Percentiles rank a stretch among this genome's conserved stretches.
Evolutionary conservation across 2,113 vertebrate species (phyloP).

Genomic region (Apodemus speciosus): DNA sequence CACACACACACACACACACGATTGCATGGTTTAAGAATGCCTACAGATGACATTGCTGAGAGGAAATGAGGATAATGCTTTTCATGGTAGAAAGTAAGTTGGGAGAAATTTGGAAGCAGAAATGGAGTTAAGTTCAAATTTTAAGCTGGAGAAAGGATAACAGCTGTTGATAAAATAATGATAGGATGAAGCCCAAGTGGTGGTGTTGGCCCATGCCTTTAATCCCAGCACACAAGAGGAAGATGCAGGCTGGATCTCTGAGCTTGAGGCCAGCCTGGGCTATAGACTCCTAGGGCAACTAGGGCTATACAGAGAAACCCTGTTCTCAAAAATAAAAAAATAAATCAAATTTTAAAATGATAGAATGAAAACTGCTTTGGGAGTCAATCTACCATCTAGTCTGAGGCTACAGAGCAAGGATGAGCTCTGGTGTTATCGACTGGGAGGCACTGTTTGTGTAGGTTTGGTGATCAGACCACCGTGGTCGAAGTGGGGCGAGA

Average conservation of each 20-base stretch:
- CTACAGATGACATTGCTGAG: not conserved
- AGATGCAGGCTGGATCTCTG: not conserved
- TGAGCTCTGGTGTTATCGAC: rapidly evolving
- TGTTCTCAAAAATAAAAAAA: not conserved
- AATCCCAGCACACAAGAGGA: not conserved
- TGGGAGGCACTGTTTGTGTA: rapidly evolving
- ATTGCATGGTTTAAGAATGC: too few species aligned
- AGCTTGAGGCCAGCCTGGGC: not conserved
- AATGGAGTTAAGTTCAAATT: not conserved
- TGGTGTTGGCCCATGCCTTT: not conserved
- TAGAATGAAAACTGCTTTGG: not conserved
- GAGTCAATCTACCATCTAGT: not conserved
- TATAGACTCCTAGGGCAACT: not conserved
- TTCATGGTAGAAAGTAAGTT: not conserved
- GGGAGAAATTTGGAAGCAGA: not conserved
- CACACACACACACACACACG: not conserved
- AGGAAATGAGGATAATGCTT: not conserved
- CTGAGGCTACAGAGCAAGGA: not conserved
- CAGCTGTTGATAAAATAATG: not conserved
- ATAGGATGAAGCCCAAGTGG: not conserved
- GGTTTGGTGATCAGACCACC: not conserved
- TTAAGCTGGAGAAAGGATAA: not conserved
- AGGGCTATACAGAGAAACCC: not conserved
- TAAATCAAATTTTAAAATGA: not conserved
- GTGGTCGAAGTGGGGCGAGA: rapidly evolving